Base-by-base conservation (phyloP, 2,888 invertebrate genomes). In the Conops quadrifasciatus region DNA sequence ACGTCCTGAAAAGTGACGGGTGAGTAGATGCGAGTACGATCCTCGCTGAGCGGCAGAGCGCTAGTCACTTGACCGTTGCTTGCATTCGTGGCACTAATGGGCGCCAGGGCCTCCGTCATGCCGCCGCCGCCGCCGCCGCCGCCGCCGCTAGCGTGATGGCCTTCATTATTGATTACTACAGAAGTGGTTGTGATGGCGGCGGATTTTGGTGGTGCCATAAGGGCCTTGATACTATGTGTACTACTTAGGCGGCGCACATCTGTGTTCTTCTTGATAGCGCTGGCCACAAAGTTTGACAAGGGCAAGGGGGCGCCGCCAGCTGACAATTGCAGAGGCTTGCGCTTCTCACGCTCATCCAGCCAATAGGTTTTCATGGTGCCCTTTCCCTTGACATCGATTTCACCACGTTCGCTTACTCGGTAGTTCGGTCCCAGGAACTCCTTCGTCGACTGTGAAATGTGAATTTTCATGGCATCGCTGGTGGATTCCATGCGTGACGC, bases 401-500 rank as follows among this genome's bases (percentile, higher is more conserved):
- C 94, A 2, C 94, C 94, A 9, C 95, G 89, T 81, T 94, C 94
- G 11, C 88, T 88, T 3, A 94, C 91, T 80, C 89, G 89, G 81
- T 95, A 97, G 0, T 89, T 88, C 0, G 90, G 87, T 0, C 94
- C 91, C 9, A 97, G 87, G 19, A 93, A 87, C 76, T 93, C 90
- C 80, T 89, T 91, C 0, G 97, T 97, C 0, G 94, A 92, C 84
- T 97, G 92, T 2, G 97, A 97, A 80, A 98, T 94, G 84, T 98
- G 97, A 73, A 98, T 94, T 85, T 94, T 93, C 94, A 97, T 96
- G 0, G 96, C 93, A 81, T 93, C 91, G 73, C 95, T 94, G 0
- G 95, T 95, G 0, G 95, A 94, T 83, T 97, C 97, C 96, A 97
- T 96, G 45, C 95, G 88, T 0, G 95, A 94, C 0, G 96, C 96